These are phyloP conservation scores for Parnassius smintheus DNA, from an alignment of 2,888 invertebrate genomes.

Conservation along the genomic window DNA sequence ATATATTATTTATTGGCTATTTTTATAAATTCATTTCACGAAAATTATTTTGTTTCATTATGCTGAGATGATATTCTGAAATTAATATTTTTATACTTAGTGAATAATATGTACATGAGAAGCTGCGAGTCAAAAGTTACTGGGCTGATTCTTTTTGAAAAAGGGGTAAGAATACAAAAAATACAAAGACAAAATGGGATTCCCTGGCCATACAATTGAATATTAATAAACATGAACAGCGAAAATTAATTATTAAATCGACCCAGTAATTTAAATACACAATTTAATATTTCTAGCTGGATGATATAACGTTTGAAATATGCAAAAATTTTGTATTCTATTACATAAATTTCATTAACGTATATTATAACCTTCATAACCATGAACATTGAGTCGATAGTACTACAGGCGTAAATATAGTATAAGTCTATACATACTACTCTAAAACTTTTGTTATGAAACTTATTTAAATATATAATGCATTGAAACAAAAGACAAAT, in stretches of 20 bases:
- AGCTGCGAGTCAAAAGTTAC: conserved; percentile 40
- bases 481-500: conserved; percentile 79
- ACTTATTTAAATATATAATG: conserved; percentile 78
- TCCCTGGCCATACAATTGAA: too few species aligned
- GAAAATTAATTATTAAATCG: conserved; percentile 19
- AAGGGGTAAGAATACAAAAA: neutral
- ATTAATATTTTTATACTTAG: conserved; percentile 80
- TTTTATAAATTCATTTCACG: conserved; percentile 57
- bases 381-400: conserved; percentile 50
- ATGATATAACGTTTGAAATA: conserved; percentile 51
- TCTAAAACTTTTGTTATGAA: conserved; percentile 76
- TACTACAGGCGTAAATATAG: conserved; percentile 71
- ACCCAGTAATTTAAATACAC: conserved; percentile 39
- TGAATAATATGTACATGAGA: conserved; percentile 54
- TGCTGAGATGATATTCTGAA: conserved; percentile 64
- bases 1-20: conserved; percentile 61
- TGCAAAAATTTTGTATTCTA: conserved; percentile 40
- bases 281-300: conserved; percentile 48
- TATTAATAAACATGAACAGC: neutral
- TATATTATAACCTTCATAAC: conserved; percentile 55
- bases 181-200: too few species aligned
- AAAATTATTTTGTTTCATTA: conserved; percentile 40
- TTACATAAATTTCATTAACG: conserved; percentile 40
- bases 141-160: conserved; percentile 30
- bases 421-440: conserved; percentile 73